These are phyloP conservation scores for Ascidia mentula DNA, from an alignment of 23 tunicate genomes.

Conservation along the genomic window DNA sequence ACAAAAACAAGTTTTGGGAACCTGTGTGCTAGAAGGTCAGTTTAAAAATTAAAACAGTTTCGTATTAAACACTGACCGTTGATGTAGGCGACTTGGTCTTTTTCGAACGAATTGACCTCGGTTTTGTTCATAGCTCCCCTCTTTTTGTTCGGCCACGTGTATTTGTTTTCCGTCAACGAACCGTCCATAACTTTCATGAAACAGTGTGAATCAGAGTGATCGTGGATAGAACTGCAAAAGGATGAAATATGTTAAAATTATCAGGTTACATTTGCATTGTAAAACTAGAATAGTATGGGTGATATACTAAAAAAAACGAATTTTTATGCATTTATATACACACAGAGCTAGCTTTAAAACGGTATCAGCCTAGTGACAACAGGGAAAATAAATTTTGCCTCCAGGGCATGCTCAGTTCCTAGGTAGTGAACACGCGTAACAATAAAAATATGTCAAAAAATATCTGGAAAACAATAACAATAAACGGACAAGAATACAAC, in stretches of 20 bases:
- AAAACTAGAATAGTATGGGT: neutral
- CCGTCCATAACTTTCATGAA: slow-evolving; percentile 88
- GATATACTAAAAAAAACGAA: neutral
- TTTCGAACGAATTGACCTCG: neutral
- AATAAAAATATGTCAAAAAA: too few relatives aligned
- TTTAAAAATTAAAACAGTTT: too few relatives aligned
- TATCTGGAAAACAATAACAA: too few relatives aligned
- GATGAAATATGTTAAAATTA: neutral
- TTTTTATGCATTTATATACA: neutral
- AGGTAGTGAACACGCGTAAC: too few relatives aligned
- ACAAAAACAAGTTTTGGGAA: too few relatives aligned
- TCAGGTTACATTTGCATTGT: neutral
- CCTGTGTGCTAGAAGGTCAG: too few relatives aligned
- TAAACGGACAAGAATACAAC: too few relatives aligned
- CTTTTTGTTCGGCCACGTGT: slow-evolving; percentile 67
- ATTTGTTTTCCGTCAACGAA: slow-evolving; percentile 58
- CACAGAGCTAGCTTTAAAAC: neutral
- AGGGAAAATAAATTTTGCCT: too few relatives aligned
- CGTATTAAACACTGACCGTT: slow-evolving; percentile 65
- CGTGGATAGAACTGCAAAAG: slow-evolving; percentile 81
- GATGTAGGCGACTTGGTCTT: slow-evolving; percentile 75
- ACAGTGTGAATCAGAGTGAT: slow-evolving; percentile 89
- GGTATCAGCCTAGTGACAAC: too few relatives aligned
- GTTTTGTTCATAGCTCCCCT: slow-evolving; percentile 38
- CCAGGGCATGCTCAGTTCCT: too few relatives aligned